Evolutionary conservation across 2,888 invertebrate species (phyloP), one percentile per base, ranked within the genome.

Genomic region (Lithophane semibrunnea): DNA sequence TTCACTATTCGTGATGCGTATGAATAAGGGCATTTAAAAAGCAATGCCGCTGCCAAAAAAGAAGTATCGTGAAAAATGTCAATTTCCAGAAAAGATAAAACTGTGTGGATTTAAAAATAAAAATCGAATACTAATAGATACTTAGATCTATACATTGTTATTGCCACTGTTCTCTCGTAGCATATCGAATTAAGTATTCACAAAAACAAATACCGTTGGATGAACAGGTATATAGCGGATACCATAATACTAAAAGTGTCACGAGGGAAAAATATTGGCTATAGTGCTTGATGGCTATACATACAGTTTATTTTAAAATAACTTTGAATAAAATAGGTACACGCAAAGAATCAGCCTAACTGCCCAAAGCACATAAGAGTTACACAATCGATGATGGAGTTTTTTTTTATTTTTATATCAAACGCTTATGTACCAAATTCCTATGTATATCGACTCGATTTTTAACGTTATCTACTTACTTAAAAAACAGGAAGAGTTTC

Each of bases 171-270:
- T 64, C 5, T n/a, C 65, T 72, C 18, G 8, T 3, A 37, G 18
- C 9, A 37, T 18, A 64, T 49, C n/a, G 68, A 42, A 42, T 60
- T 58, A 66, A 8, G 47, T 74, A 68, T 60, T 68, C 60, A 68
- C 18, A 61, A 74, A 44, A 69, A 21, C 13, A 74, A 42, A 74
- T 49, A 61, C 1, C 1, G 3, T 24, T 70, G 61, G 16, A 74
- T 42, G 60, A 21, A 61, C 42, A 67, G 29, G 49, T 60, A 52
- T 49, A 16, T 49, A 49, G 37, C 9, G 3, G 42, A 69, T 42
- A 5, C 49, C 42, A 69, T 61, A 69, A 42, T 52, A 70, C 21
- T 24, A 69, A 68, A 74, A 74, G 42, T 74, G 70, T 69, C 70
- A 74, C 49, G 9, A 52, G 42, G 21, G 7, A 61, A 52, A 69